phyloP scores from a whole-genome alignment of 37 sponge, comb jelly and placozoan species.

The Chondrosia reniformis region DNA sequence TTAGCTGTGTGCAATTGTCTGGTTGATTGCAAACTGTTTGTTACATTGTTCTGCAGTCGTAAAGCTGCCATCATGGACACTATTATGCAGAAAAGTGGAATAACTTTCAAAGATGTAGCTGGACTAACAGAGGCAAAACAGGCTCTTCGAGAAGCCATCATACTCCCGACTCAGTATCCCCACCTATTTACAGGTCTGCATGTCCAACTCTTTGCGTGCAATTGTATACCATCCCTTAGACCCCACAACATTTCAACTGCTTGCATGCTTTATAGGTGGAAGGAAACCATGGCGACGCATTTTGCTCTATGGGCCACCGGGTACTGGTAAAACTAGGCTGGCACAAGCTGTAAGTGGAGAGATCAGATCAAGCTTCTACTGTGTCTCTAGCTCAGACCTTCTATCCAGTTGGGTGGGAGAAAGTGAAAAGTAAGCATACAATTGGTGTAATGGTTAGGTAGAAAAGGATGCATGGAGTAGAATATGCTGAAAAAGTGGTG shows the following conservation, averaged over 20 bases:
- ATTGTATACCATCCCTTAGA: too few relatives aligned
- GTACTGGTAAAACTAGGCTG: slow-evolving; percentile 75
- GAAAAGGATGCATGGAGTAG: neutral
- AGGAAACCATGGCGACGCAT: slow-evolving; percentile 75
- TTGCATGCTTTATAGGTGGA: too few relatives aligned
- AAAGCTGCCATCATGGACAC: slow-evolving; percentile 35
- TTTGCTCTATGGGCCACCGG: slow-evolving; percentile 87
- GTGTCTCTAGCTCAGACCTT: slow-evolving; percentile 80
- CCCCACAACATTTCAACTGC: too few relatives aligned
- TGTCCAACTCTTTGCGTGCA: neutral
- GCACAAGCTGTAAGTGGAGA: slow-evolving; percentile 77
- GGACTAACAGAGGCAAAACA: slow-evolving; percentile 74
- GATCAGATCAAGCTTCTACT: slow-evolving; percentile 71
- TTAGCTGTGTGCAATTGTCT: neutral
- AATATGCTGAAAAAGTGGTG: neutral
- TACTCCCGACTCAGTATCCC: slow-evolving; percentile 13
- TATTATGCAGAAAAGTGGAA: neutral
- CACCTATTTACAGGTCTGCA: slow-evolving; percentile 10
- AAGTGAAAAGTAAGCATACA: slow-evolving; percentile 71
- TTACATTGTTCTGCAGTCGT: slow-evolving; percentile 24
- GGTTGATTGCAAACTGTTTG: neutral
- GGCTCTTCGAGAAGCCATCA: slow-evolving; percentile 66
- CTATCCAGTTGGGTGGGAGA: slow-evolving; percentile 94
- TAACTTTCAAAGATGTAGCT: slow-evolving; percentile 57
- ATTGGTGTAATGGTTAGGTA: neutral